Percentiles rank a stretch among this genome's conserved stretches.
Conservation (phyloP, 2,888 invertebrate genomes). For the Cyclophora albipunctata region DNA sequence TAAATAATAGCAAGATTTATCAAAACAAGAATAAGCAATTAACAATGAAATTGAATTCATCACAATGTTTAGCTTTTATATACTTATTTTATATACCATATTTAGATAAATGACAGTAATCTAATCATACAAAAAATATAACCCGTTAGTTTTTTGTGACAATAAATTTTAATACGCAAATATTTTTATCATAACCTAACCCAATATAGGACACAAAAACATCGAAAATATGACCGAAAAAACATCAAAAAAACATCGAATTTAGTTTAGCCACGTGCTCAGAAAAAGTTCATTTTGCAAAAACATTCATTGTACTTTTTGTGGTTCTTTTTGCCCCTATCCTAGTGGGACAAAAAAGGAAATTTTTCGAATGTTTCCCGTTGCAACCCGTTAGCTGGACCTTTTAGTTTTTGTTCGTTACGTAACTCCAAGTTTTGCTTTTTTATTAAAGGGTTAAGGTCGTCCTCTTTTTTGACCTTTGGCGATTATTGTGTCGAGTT, state of each 20-base stretch:
- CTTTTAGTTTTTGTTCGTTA: slow-evolving; percentile 13
- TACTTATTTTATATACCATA: too few species aligned
- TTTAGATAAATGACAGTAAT: too few species aligned
- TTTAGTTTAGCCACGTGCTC: slow-evolving; percentile 44
- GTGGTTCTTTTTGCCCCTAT: slow-evolving; percentile 57
- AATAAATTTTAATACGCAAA: not conserved
- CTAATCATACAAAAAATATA: too few species aligned
- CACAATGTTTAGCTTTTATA: too few species aligned
- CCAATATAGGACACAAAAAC: slow-evolving; percentile 41
- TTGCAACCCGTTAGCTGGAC: slow-evolving; percentile 63
- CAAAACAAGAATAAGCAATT: too few species aligned
- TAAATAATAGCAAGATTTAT: too few species aligned
- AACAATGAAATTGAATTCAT: too few species aligned
- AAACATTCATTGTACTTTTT: slow-evolving; percentile 59
- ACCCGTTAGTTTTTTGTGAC: too few species aligned
- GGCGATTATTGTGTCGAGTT: too few species aligned
- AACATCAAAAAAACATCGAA: slow-evolving; percentile 44
- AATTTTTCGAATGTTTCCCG: slow-evolving; percentile 26
- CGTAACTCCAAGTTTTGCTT: not conserved
- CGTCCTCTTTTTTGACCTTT: slow-evolving; percentile 20
- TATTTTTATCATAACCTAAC: slow-evolving; percentile 8
- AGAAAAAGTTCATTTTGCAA: slow-evolving; percentile 68
- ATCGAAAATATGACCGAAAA: slow-evolving; percentile 44
- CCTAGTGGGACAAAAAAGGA: slow-evolving; percentile 51
- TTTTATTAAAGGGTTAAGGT: not conserved